A percentile compares a stretch with the other conserved stretches of the same genome.
phyloP scores from a whole-genome alignment of 2,113 vertebrate species.

The Deroptyus accipitrinus region DNA sequence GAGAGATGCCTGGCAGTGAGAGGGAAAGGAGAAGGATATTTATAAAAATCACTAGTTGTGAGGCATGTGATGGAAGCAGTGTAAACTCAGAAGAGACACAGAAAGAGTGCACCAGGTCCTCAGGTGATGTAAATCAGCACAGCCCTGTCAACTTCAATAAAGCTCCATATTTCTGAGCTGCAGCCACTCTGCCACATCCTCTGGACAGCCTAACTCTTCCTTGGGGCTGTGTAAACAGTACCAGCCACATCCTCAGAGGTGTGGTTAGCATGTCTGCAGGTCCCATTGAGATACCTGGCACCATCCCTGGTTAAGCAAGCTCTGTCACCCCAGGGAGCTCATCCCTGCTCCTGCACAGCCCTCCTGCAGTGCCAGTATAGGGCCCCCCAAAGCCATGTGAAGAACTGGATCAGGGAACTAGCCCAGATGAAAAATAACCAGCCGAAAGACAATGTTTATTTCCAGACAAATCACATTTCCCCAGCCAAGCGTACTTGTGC shows the following conservation, averaged over 20 bases:
- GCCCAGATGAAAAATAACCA: neutral
- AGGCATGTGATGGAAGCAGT: neutral
- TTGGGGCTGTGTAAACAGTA: neutral
- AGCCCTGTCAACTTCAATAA: neutral
- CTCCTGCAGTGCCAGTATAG: neutral
- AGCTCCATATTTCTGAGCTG: neutral
- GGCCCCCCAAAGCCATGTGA: accelerated
- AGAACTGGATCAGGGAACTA: neutral
- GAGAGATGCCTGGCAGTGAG: neutral
- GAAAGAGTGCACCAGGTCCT: neutral
- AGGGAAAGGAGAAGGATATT: neutral
- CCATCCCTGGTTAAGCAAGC: neutral
- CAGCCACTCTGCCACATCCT: neutral
- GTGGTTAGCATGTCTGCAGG: neutral
- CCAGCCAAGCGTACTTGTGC: neutral
- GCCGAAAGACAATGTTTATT: neutral
- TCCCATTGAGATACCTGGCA: neutral
- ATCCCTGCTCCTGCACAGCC: accelerated
- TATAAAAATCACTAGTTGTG: neutral
- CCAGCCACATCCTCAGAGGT: neutral
- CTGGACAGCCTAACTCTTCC: neutral
- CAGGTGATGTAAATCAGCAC: slow-evolving; percentile 31
- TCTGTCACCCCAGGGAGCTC: neutral
- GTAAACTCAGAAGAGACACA: neutral
- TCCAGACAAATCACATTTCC: neutral